These are phyloP conservation scores for Helobdella robusta DNA, from an alignment of 2,888 invertebrate genomes.

Conservation along the genomic window DNA sequence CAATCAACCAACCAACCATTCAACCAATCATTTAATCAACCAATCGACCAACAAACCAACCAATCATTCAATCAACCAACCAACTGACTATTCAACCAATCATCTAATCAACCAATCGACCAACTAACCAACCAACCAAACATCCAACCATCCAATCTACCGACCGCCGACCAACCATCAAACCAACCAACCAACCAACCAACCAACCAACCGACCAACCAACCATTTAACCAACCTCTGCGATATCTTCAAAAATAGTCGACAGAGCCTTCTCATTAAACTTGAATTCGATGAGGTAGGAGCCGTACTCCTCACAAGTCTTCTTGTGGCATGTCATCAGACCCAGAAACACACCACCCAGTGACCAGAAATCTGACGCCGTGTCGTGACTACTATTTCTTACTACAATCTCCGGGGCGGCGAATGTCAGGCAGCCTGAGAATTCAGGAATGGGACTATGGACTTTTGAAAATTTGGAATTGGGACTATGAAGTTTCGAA, in stretches of 20 bases:
- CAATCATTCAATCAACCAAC: too few species aligned
- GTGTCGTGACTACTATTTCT: neutral
- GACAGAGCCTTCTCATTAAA: conserved; percentile 14
- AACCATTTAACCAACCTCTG: neutral
- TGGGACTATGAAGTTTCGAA: too few species aligned
- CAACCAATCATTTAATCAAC: too few species aligned
- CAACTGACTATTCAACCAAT: neutral
- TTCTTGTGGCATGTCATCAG: conserved; percentile 4
- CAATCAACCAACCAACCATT: too few species aligned
- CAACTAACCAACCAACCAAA: neutral
- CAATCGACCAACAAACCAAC: too few species aligned
- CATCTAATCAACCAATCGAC: neutral
- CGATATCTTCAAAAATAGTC: neutral
- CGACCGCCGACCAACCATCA: neutral
- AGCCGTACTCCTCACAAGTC: conserved; percentile 9
- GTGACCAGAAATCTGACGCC: conserved; percentile 22
- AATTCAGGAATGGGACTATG: too few species aligned
- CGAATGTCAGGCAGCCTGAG: conserved; percentile 20
- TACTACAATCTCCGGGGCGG: conserved; percentile 16
- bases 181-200: neutral
- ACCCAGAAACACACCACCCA: conserved; percentile 18
- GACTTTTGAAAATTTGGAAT: too few species aligned
- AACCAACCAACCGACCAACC: neutral
- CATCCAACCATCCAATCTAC: neutral
- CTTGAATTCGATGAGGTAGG: conserved; percentile 22